Evolutionary conservation across 1,140 invertebrate species (phyloP), one percentile per base, ranked within the genome.

Genomic region (Bactericera cockerelli): DNA sequence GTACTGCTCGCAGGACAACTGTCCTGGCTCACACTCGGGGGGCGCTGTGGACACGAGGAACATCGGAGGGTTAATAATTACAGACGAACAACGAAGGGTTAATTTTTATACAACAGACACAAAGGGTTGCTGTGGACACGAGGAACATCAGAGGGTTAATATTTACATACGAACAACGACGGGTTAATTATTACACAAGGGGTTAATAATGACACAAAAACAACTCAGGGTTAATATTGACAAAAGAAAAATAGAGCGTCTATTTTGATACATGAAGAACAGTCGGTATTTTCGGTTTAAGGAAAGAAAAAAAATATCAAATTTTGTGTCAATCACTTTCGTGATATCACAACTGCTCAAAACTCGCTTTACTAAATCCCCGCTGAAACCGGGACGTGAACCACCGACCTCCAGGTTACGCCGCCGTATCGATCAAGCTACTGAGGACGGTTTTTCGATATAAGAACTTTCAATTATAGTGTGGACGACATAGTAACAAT

Each of bases 1-100:
- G 74, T 94, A 93, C 74, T 93, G 87, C 16, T 83, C 79, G 73
- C 92, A 93, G 8, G 87, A 83, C 63, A 92, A 77, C 74, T 93
- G 86, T 1, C 86, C 85, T 8, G 80, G 73, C 61, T 90, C 87
- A 68, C 90, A 94, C 63, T 92, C 88, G 21, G 91, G 91, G 21
- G 90, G 87, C 55, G 88, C 90, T 93, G 77, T 28, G 75, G 69
- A 36, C 57, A 61, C 63, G 66, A 71, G 63, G 53, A 60, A 65
- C 26, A 49, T 6, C 28, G 13, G 4, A 6, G 28, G 28, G 28
- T 11, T 1, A 56, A 59, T 8, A 21, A 38, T 38, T 16, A 6
- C 2, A 2, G 38, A 16, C 3, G 21, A 42, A n/a, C 24, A 11
- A n/a, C 22, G 14, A 33, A 10, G 38, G n/a, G 16, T 8, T 42